Conservation (phyloP, 2,888 invertebrate genomes). For the Eumacrocentrus americanus region DNA sequence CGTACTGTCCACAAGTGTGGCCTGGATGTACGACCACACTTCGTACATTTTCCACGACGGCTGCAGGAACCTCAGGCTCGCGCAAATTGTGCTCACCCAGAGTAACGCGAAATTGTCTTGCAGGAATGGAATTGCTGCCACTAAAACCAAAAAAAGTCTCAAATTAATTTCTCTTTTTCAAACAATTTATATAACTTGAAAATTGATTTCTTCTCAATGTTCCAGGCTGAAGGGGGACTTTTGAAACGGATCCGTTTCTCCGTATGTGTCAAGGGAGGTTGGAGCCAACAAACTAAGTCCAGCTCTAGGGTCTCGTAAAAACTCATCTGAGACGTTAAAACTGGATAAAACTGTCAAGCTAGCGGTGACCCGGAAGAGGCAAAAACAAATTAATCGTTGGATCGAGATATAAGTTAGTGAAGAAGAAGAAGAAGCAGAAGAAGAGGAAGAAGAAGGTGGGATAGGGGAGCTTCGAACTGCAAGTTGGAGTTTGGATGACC, state of each 20-base stretch:
- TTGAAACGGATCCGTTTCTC: constrained; percentile 15
- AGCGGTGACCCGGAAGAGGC: constrained; percentile 20
- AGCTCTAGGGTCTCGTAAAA: constrained; percentile 23
- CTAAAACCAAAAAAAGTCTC: constrained; percentile 54
- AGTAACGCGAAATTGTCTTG: constrained; percentile 72
- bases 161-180: background rate
- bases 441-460: background rate
- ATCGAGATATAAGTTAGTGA: constrained; percentile 24
- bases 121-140: constrained; percentile 70
- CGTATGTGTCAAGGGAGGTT: constrained; percentile 5
- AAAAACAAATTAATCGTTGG: constrained; percentile 30
- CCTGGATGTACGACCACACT: constrained; percentile 76
- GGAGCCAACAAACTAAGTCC: constrained; percentile 12
- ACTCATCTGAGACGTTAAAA: constrained; percentile 27
- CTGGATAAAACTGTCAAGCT: constrained; percentile 30
- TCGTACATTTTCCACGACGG: constrained; percentile 62
- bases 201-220: too few relatives aligned
- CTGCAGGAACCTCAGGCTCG: constrained; percentile 63
- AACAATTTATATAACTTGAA: background rate
- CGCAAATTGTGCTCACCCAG: constrained; percentile 76
- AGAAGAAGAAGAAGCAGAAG: background rate
- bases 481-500: constrained; percentile 13
- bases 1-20: constrained; percentile 71
- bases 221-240: too few relatives aligned
- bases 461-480: background rate